A percentile compares a stretch with the other conserved stretches of the same genome.
Conservation (phyloP, 2,113 vertebrate genomes). For the Aix galericulata region DNA sequence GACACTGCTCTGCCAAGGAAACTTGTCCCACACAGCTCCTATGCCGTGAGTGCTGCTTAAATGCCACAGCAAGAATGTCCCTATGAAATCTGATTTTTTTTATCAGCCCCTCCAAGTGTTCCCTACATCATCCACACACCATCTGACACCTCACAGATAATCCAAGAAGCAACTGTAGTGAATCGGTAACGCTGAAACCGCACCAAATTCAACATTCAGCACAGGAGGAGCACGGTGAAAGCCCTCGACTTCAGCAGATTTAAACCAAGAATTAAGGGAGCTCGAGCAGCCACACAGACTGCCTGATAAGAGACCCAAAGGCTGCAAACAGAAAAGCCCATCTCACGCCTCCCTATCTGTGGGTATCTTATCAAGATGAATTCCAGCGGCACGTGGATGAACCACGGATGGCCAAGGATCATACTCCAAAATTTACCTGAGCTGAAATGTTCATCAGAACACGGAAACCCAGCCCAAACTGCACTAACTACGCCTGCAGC, state of each 20-base stretch:
- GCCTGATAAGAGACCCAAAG: background rate
- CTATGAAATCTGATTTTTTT: background rate
- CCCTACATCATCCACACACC: background rate
- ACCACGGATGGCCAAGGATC: background rate
- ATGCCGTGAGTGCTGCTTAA: accelerated
- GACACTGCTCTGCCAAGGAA: background rate
- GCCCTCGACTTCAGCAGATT: accelerated
- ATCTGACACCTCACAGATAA: background rate
- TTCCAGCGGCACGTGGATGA: background rate
- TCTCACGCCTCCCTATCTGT: background rate
- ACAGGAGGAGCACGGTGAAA: background rate
- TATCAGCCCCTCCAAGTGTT: accelerated
- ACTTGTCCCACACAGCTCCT: accelerated
- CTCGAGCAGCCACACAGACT: background rate
- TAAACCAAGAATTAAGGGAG: background rate
- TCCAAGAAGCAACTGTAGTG: background rate
- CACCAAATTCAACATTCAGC: background rate
- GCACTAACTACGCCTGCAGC: background rate
- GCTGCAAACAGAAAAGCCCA: background rate
- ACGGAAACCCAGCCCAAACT: background rate
- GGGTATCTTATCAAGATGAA: background rate
- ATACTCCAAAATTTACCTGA: background rate
- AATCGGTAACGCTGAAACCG: background rate
- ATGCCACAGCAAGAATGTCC: accelerated
- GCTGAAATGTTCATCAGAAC: background rate